phyloP scores from a whole-genome alignment of 2,797 vertebrate species.

The Coranthus polyacanthus region DNA sequence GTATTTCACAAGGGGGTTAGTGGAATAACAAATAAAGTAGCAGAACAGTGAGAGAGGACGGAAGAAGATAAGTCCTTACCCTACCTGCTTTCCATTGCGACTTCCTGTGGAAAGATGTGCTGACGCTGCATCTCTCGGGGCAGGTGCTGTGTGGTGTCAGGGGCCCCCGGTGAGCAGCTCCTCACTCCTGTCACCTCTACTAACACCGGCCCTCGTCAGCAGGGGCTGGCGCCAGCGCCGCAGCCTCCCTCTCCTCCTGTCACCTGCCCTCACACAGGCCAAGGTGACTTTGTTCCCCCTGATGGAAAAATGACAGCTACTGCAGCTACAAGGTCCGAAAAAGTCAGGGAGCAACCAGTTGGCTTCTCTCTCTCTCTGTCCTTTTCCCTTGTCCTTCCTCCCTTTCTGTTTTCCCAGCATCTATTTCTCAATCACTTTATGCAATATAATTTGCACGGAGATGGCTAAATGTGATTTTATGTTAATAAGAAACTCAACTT shows the following conservation, averaged over 20 bases:
- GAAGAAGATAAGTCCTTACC: conserved; percentile 56
- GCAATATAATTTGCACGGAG: conserved; percentile 4
- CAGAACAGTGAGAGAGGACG: conserved; percentile 49
- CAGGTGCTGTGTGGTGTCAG: conserved; percentile 73
- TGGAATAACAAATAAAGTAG: conserved; percentile 69
- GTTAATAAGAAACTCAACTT: conserved; percentile 15
- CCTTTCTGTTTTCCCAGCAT: background rate
- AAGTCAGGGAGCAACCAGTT: conserved; percentile 63
- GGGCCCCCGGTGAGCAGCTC: conserved; percentile 78
- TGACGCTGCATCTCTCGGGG: conserved; percentile 79
- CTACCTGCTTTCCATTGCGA: conserved; percentile 49
- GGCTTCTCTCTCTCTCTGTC: conserved; percentile 45
- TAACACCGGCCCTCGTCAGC: conserved; percentile 78
- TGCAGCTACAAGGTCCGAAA: conserved; percentile 59
- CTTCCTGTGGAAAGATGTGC: conserved; percentile 75
- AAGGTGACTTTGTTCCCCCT: conserved; percentile 85
- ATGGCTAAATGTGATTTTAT: conserved; percentile 1
- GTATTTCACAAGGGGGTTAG: conserved; percentile 62
- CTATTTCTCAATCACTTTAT: background rate
- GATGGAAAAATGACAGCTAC: conserved; percentile 84
- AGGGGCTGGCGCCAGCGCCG: conserved; percentile 60
- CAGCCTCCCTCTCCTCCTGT: conserved; percentile 75
- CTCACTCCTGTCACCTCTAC: conserved; percentile 83
- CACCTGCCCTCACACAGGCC: conserved; percentile 81
- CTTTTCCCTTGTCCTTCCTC: conserved; percentile 24